Evolutionary conservation across 2,888 invertebrate genomes (phyloP), one percentile per base, ranked within the genome.

Genomic region (Apantesis nais): DNA sequence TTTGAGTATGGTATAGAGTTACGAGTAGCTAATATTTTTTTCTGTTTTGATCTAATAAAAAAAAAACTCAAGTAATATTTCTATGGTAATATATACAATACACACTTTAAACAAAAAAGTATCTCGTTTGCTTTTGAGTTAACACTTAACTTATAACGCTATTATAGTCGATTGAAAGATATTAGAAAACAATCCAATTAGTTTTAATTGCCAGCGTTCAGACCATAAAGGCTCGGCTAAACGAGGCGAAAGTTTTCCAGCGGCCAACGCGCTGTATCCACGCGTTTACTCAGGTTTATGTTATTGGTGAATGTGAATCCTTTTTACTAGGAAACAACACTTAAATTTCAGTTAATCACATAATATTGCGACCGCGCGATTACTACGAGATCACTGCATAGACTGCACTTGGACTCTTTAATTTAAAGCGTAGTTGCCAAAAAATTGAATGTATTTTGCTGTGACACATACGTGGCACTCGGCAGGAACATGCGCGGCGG

Each of bases 1-100:
- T n/a, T n/a, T n/a, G n/a, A n/a, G n/a, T n/a, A 73, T 78, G n/a
- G 74, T 78, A 77, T 77, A 71, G 72, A 75, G 63, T 73, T 55
- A 62, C 52, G 61, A 65, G 44, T 34, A 48, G 48, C 34, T 62
- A 34, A 55, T 68, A 65, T 62, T 65, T 71, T 9, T 71, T 41
- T 31, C 58, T 60, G 48, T 66, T 58, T 70, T 67, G 58, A 48
- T 64, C 31, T 55, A 29, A n/a, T 14, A 14, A 55, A 25, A 58
- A 58, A 14, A 58, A 25, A 0, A 14, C 4, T 2, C 7, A 29
- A 25, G n/a, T 52, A 55, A 14, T 12, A 14, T 25, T 25, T 55
- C 1, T 55, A 5, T 5, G 14, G 5, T 25, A 29, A 48, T 8
- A 7, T 58, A 29, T 29, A 29, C 7, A 58, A 29, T 25, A 14